Evolutionary conservation across 2,797 vertebrate genomes (phyloP).

Genomic region (Sorex maritimensis): DNA sequence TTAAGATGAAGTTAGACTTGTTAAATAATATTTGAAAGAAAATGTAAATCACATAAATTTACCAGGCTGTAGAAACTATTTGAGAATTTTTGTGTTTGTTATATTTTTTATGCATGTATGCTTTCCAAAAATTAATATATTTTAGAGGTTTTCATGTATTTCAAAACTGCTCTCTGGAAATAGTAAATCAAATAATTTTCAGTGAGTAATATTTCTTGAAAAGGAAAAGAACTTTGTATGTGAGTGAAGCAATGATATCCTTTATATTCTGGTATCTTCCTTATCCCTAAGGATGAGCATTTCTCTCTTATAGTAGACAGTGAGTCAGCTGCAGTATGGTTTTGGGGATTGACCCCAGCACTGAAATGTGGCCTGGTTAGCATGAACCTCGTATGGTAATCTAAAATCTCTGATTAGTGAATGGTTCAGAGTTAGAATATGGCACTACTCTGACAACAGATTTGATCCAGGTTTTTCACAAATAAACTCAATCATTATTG

Average conservation of each 20-base stretch:
- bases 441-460: conserved; percentile 22
- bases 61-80: conserved; percentile 15
- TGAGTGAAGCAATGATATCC: conserved; percentile 7
- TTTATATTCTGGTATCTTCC: neutral
- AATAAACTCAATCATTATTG: conserved; percentile 12
- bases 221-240: neutral
- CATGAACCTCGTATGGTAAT: conserved; percentile 2
- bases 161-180: conserved; percentile 51
- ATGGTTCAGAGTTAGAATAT: conserved; percentile 50
- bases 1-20: conserved; percentile 56
- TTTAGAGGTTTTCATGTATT: conserved; percentile 63
- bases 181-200: conserved; percentile 52
- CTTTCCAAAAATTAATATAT: conserved; percentile 19
- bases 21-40: conserved; percentile 63
- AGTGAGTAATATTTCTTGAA: conserved; percentile 26
- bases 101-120: conserved; percentile 5
- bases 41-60: conserved; percentile 59
- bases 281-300: neutral
- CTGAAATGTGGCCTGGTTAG: conserved; percentile 44
- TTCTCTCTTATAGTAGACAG: neutral
- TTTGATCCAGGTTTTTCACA: conserved; percentile 32
- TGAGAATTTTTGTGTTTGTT: conserved; percentile 51
- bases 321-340: neutral
- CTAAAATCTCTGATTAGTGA: conserved; percentile 8
- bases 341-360: conserved; percentile 58